These are phyloP conservation scores for Basileuterus tristriatus DNA, from an alignment of 2,797 vertebrate genomes.

Conservation along the genomic window DNA sequence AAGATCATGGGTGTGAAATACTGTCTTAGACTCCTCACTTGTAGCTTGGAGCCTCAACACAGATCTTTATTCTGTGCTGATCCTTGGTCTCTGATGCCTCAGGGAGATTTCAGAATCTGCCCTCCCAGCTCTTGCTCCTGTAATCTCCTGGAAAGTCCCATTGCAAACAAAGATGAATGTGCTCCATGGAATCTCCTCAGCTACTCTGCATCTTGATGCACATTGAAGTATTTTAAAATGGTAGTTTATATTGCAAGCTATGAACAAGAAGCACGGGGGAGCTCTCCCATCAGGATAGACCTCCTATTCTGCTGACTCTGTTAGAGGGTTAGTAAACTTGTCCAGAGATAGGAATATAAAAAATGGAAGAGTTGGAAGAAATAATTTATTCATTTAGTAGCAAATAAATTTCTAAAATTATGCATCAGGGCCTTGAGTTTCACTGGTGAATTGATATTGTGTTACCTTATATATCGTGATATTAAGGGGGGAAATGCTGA, in stretches of 20 bases:
- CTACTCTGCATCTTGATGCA: neutral
- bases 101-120: neutral
- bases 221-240: neutral
- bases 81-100: neutral
- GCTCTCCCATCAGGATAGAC: neutral
- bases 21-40: neutral
- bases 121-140: neutral
- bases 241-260: neutral
- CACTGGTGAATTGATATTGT: neutral
- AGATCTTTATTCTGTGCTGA: neutral
- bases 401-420: neutral
- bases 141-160: neutral
- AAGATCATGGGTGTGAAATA: neutral
- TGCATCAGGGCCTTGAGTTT: neutral
- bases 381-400: neutral
- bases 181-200: neutral
- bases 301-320: neutral
- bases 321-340: neutral
- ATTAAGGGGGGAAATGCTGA: neutral
- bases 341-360: neutral
- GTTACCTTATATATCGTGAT: neutral
- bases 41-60: neutral
- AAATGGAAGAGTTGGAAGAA: neutral
- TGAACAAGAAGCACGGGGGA: neutral
- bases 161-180: neutral